Conservation (phyloP, 1,140 invertebrate species). For the Lethrus apterus region DNA sequence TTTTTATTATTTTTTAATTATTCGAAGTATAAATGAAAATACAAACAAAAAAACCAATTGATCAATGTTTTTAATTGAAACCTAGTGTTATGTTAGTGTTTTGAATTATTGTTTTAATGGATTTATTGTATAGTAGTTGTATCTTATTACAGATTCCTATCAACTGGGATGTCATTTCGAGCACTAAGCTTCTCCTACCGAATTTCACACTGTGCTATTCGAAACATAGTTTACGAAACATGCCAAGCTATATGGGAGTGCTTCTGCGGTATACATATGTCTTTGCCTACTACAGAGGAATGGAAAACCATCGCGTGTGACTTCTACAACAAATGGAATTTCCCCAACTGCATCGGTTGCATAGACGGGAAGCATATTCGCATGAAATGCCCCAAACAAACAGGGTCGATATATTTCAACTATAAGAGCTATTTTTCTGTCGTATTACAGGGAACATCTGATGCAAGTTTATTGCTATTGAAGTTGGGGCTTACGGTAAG, state of each 20-base stretch:
- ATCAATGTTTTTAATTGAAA: too few species aligned
- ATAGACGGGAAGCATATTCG: conserved; percentile 26
- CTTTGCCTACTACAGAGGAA: conserved; percentile 1
- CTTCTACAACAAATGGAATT: conserved; percentile 31
- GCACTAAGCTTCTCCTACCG: conserved; percentile 7
- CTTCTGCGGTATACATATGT: conserved; percentile 12
- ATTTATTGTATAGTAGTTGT: too few species aligned
- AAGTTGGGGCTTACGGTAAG: conserved; percentile 16
- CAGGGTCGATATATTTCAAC: conserved; percentile 22
- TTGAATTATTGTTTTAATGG: too few species aligned
- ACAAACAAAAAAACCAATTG: too few species aligned
- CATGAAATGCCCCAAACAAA: conserved; percentile 18
- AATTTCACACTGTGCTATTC: conserved; percentile 5
- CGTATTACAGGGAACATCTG: conserved; percentile 32
- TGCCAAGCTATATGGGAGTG: conserved; percentile 3
- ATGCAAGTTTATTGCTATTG: conserved; percentile 34
- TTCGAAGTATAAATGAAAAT: too few species aligned
- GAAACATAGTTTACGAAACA: conserved; percentile 10
- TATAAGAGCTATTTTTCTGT: conserved; percentile 37
- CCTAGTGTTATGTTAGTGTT: too few species aligned
- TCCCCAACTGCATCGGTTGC: conserved; percentile 36
- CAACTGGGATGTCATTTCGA: conserved; percentile 12
- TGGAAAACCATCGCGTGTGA: conserved; percentile 25
- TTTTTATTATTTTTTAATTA: too few species aligned
- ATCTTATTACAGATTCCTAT: conserved; percentile 14